A percentile compares a stretch with the other conserved stretches of the same genome.
Evolutionary conservation across 1,140 invertebrate genomes (phyloP).

Genomic region (Monomorium pharaonis): DNA sequence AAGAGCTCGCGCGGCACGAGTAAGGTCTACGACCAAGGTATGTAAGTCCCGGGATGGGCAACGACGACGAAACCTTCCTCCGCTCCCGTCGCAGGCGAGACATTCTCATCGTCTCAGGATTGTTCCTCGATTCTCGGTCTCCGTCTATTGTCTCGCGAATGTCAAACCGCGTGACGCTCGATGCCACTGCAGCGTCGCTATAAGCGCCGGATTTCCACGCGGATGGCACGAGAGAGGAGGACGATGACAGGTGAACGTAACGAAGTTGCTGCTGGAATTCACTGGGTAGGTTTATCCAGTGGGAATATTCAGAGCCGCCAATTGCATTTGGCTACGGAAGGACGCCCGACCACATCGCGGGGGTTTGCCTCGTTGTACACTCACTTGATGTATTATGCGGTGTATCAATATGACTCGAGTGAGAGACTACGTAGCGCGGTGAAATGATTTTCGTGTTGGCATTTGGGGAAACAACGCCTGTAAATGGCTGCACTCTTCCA

Average conservation of each 20-base stretch:
- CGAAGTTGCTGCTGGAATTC: neutral
- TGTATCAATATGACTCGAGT: slow-evolving; percentile 25
- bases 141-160: slow-evolving; percentile 34
- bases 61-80: slow-evolving; percentile 53
- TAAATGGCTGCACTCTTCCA: neutral
- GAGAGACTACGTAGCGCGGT: neutral
- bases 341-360: neutral
- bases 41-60: slow-evolving; percentile 77
- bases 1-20: slow-evolving; percentile 46
- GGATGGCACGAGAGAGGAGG: neutral
- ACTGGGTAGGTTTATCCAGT: slow-evolving; percentile 4
- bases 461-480: slow-evolving; percentile 28
- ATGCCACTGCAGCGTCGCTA: neutral
- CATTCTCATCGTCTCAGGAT: neutral
- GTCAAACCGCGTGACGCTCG: neutral
- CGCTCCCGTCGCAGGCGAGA: neutral
- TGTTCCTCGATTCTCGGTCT: neutral
- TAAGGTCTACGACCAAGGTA: slow-evolving; percentile 80
- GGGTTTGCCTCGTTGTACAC: neutral
- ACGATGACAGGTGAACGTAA: slow-evolving; percentile 28
- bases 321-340: slow-evolving; percentile 4
- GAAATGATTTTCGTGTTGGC: slow-evolving; percentile 41
- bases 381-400: neutral
- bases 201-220: slow-evolving; percentile 19
- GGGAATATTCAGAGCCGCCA: neutral